Evolutionary conservation across 2,888 invertebrate species (phyloP).

Genomic region (Drosophila bunnanda): DNA sequence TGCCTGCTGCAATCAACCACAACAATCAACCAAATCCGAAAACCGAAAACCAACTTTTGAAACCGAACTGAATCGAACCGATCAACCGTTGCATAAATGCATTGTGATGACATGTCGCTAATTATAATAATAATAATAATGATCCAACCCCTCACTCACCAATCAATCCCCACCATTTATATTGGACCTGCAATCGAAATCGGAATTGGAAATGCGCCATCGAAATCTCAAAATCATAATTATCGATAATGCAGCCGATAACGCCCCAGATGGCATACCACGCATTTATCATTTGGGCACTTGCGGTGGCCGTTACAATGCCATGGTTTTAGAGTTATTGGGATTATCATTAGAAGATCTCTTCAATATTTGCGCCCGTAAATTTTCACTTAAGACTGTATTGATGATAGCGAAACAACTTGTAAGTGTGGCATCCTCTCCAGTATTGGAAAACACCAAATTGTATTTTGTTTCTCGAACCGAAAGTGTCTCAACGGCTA

Average conservation of each 20-base stretch:
- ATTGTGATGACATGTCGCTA: slow-evolving; percentile 69
- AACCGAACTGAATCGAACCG: slow-evolving; percentile 33
- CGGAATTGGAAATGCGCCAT: not conserved
- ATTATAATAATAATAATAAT: slow-evolving; percentile 2
- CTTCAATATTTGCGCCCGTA: slow-evolving; percentile 99
- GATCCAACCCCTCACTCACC: slow-evolving; percentile 45
- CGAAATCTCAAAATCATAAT: slow-evolving; percentile 18
- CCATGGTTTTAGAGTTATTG: slow-evolving; percentile 99
- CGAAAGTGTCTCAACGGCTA: slow-evolving; percentile 82
- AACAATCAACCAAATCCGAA: slow-evolving; percentile 42
- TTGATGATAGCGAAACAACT: slow-evolving; percentile 99
- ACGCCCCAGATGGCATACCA: slow-evolving; percentile 95
- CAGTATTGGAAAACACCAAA: slow-evolving; percentile 37
- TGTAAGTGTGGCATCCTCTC: slow-evolving; percentile 87
- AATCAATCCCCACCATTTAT: slow-evolving; percentile 11
- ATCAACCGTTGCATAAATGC: slow-evolving; percentile 56
- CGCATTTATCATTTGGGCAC: slow-evolving; percentile 99
- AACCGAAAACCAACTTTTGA: slow-evolving; percentile 16
- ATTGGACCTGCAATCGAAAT: slow-evolving; percentile 7
- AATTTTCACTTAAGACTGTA: slow-evolving; percentile 98
- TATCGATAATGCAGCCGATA: slow-evolving; percentile 71
- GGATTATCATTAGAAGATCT: slow-evolving; percentile 99
- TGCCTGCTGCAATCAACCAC: slow-evolving; percentile 43
- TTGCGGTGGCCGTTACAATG: slow-evolving; percentile 99
- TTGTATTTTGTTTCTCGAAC: slow-evolving; percentile 52